Evolutionary conservation across 2,113 vertebrate genomes (phyloP).

Genomic region (Myrmophylax atrothorax): DNA sequence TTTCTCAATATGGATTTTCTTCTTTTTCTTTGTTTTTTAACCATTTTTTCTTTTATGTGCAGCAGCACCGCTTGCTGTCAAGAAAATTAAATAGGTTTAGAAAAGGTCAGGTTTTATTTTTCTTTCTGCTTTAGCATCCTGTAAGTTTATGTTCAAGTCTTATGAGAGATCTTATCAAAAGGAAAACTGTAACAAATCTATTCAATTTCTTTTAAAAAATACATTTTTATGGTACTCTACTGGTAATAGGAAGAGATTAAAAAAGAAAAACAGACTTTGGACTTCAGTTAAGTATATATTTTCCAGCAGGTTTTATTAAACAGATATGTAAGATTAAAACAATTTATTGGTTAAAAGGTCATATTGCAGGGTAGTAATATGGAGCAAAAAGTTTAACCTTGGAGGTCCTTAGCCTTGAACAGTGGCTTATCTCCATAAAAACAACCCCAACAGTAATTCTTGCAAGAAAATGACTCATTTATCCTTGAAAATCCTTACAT

Average conservation of each 20-base stretch:
- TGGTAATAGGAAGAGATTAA: not conserved
- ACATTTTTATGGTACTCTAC: not conserved
- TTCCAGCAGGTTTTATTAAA: not conserved
- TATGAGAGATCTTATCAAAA: not conserved
- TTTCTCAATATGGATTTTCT: not conserved
- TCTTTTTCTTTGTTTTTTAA: not conserved
- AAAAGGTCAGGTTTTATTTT: not conserved
- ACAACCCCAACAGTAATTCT: not conserved
- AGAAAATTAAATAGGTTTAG: not conserved
- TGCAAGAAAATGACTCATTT: not conserved
- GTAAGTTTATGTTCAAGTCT: not conserved
- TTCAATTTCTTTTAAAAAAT: not conserved
- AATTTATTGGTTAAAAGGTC: not conserved
- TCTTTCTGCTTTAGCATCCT: not conserved
- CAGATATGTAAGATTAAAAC: not conserved
- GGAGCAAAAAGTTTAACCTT: not conserved
- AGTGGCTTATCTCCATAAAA: not conserved
- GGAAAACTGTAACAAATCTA: not conserved
- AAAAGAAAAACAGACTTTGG: not conserved
- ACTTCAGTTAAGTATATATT: not conserved
- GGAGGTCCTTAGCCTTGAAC: not conserved
- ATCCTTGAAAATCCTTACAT: not conserved
- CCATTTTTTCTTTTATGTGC: not conserved
- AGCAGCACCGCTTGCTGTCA: slow-evolving; percentile 33
- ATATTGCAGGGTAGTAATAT: not conserved